These are phyloP conservation scores for Murina feae DNA, from an alignment of 2,113 vertebrate genomes.

Conservation along the genomic window DNA sequence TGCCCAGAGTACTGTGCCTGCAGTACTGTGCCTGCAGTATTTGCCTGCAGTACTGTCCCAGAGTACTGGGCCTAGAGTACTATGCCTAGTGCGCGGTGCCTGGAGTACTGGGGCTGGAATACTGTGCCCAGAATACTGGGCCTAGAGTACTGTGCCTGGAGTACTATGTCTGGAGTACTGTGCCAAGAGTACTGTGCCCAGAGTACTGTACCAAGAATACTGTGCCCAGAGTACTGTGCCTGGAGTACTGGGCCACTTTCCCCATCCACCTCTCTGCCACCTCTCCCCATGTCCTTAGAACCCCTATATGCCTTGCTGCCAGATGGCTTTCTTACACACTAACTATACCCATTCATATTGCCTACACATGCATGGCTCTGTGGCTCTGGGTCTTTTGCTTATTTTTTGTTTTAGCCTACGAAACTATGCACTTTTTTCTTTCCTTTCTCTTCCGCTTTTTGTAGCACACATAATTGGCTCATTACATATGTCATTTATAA, in stretches of 20 bases:
- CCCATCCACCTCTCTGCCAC: background rate
- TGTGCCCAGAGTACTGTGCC: background rate
- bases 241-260: background rate
- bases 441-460: background rate
- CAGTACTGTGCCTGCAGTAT: too few relatives aligned
- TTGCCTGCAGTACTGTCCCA: too few relatives aligned
- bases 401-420: background rate
- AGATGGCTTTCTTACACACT: background rate
- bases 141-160: too few relatives aligned
- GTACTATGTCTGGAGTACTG: background rate
- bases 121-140: too few relatives aligned
- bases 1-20: too few relatives aligned
- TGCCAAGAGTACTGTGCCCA: too few relatives aligned
- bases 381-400: background rate
- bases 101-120: too few relatives aligned
- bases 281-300: background rate
- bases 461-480: background rate
- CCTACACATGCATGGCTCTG: fast-evolving
- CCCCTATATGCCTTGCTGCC: background rate
- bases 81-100: too few relatives aligned
- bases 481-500: background rate
- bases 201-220: too few relatives aligned
- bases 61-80: too few relatives aligned
- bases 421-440: background rate
- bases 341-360: background rate